Evolutionary conservation across 2,888 invertebrate genomes (phyloP), one percentile per base, ranked within the genome.

Genomic region (Epiblema foenella): DNA sequence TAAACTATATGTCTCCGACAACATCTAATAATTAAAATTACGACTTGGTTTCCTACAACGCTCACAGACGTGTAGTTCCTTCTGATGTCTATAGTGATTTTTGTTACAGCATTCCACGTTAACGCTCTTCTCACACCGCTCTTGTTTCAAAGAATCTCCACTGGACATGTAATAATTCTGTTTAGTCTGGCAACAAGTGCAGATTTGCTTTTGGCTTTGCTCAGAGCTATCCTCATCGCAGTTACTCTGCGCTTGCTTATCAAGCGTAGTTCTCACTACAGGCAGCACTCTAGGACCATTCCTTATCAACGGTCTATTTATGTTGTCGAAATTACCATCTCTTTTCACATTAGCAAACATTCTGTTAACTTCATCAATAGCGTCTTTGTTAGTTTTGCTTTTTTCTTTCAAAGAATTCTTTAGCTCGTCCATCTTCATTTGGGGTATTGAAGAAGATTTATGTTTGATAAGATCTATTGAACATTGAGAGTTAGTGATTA

Each of bases 341-440:
- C 77, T 87, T 63, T 78, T 83, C 0, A 92, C 88, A 7, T 83
- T 90, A 0, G 91, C 92, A 77, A 91, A 93, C 87, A 92, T 88
- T 80, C 92, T 84, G 24, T 92, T 90, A 0, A 91, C 90, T 81
- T 93, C 92, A 75, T 91, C 88, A 1, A 91, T 85, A 0, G 89
- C 82, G 52, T 92, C 90, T 85, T 89, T 91, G 29, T 33, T 66
- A 0, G 90, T 86, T 77, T 81, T 87, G 0, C 80, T 80, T 72
- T 88, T 90, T 15, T 85, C 88, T 80, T 86, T 91, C 1, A 89
- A 73, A 2, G 84, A 84, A 33, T 89, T 79, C 70, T 89, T 91
- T 0, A 90, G 69, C 74, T 91, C 90, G 46, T 93, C 92, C n/a
- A 90, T 73, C 72, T 91, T 91, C 91, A 91, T 92, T 82, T 88